Base-by-base conservation (phyloP, 2,113 vertebrate genomes). In the Hucho hucho region DNA sequence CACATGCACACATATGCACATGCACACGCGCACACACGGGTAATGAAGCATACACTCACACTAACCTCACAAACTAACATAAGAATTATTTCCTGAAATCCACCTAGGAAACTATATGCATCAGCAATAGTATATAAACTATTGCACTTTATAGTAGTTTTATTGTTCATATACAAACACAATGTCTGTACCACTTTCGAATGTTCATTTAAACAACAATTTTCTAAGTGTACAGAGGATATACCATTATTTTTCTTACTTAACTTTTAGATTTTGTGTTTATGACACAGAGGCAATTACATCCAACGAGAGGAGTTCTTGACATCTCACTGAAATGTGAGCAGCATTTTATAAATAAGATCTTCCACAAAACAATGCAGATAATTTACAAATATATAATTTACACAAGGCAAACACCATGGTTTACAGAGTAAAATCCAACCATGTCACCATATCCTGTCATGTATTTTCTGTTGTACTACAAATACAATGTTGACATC, bases 101-200 rank as follows among this genome's bases (percentile, higher is more conserved):
- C 16, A 16, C 16, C 49, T 53, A 16, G 58, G n/a, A 61, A 22
- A 22, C 58, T 61, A 56, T 6, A 43, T 43, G 37, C 20, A 61
- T 3, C 58, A 61, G 13, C 11, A 56, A 61, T 22, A 61, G 3
- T 61, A n/a, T 11, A 22, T 20, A 29, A 7, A 67, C 28, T 20
- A 32, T 37, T 18, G 6, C 65, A 61, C 58, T 24, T 22, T 49
- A 65, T 49, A 6, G 22, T 2, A 64, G 1, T 49, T 65, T 46
- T 74, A 77, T 82, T 67, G 18, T 88, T 87, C 87, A 90, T 87
- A 90, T 74, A 82, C 70, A 88, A 86, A 83, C 37, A 43, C 7
- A 9, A 43, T 11, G 78, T 87, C 69, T 80, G 46, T 80, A 26
- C 18, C 32, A 65, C 68, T 76, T 73, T 79, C 79, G 80, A 59